phyloP scores from a whole-genome alignment of 1,140 invertebrate species.

The Drosophila micromelanica region DNA sequence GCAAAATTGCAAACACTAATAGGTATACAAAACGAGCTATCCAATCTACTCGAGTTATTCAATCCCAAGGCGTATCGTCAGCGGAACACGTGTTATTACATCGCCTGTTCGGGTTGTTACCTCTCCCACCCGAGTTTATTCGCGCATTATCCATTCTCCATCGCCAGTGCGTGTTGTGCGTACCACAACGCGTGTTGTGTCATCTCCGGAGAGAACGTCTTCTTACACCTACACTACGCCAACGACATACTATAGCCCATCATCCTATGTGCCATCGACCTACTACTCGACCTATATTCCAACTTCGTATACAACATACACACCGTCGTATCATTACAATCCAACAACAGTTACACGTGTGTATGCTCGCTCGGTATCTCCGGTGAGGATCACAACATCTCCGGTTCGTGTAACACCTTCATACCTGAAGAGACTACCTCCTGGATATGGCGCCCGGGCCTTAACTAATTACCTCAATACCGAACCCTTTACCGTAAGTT shows the following conservation, averaged over 20 bases:
- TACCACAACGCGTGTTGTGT: conserved; percentile 86
- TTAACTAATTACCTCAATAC: conserved; percentile 91
- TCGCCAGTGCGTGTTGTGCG: conserved; percentile 85
- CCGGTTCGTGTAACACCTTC: conserved; percentile 88
- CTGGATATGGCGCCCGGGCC: conserved; percentile 88
- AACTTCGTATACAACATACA: conserved; percentile 75
- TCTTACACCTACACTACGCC: conserved; percentile 67
- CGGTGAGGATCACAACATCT: conserved; percentile 86
- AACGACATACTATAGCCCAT: conserved; percentile 68
- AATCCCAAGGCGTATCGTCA: conserved; percentile 86
- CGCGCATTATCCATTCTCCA: conserved; percentile 85
- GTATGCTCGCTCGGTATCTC: conserved; percentile 84
- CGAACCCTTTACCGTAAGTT: conserved; percentile 85
- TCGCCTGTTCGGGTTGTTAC: conserved; percentile 82
- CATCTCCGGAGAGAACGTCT: conserved; percentile 78
- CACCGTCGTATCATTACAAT: conserved; percentile 77
- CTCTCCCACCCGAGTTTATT: conserved; percentile 80
- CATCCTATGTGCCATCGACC: conserved; percentile 85
- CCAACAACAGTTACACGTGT: conserved; percentile 76
- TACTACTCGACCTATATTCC: conserved; percentile 85
- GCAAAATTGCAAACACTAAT: conserved; percentile 38
- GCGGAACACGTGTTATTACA: conserved; percentile 73
- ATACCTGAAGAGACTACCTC: conserved; percentile 87
- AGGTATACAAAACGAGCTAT: conserved; percentile 84
- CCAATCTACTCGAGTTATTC: conserved; percentile 83